These are phyloP conservation scores for Procambarus virginalis DNA, from an alignment of 1,140 invertebrate genomes.

Conservation along the genomic window DNA sequence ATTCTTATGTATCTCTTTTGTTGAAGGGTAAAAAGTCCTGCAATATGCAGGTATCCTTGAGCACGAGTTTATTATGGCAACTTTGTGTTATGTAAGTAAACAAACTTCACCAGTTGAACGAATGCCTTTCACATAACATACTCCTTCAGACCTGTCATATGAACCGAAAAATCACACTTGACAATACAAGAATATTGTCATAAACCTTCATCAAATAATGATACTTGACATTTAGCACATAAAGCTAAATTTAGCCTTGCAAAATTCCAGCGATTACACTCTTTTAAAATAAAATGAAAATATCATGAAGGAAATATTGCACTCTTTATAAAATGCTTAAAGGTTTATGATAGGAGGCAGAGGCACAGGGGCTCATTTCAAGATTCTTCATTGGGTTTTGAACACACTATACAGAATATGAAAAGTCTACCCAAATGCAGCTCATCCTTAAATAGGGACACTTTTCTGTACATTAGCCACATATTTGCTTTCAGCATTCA, in stretches of 20 bases:
- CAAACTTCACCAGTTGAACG: neutral
- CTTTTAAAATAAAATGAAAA: neutral
- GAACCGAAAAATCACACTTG: neutral
- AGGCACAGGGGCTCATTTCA: neutral
- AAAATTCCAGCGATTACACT: neutral
- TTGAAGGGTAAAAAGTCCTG: neutral
- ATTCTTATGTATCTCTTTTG: neutral
- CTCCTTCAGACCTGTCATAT: neutral
- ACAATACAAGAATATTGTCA: neutral
- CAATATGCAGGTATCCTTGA: neutral
- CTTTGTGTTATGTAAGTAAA: neutral
- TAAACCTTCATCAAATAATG: neutral
- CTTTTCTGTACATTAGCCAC: neutral
- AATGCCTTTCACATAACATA: neutral
- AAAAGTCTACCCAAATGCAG: neutral
- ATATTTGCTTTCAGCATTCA: neutral
- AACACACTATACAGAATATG: neutral
- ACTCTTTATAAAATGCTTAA: conserved; percentile 13
- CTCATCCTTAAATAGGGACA: neutral
- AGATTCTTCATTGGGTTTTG: neutral
- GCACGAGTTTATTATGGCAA: neutral
- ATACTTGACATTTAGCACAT: neutral
- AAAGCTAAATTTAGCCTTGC: neutral
- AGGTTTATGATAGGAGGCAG: neutral
- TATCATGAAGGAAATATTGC: neutral